Evolutionary conservation across 2,797 vertebrate species (phyloP).

Genomic region (Choloepus didactylus): DNA sequence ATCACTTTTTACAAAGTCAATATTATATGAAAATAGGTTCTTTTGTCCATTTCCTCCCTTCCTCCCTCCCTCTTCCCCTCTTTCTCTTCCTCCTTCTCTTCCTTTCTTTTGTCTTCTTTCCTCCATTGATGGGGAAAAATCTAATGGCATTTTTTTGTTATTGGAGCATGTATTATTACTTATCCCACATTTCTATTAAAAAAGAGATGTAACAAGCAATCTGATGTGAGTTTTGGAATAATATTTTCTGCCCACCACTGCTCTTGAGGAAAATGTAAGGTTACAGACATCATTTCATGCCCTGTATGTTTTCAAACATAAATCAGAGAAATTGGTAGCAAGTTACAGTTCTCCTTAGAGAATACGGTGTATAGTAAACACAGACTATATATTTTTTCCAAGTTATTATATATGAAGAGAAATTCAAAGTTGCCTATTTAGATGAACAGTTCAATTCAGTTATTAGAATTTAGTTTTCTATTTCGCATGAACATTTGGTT

Average conservation of each 20-base stretch:
- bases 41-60: slow-evolving; percentile 79
- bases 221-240: slow-evolving; percentile 88
- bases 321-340: slow-evolving; percentile 92
- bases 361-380: slow-evolving; percentile 88
- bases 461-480: slow-evolving; percentile 87
- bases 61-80: background rate
- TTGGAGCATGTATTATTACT: slow-evolving; percentile 87
- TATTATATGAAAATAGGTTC: slow-evolving; percentile 82
- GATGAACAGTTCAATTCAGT: slow-evolving; percentile 86
- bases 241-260: slow-evolving; percentile 86
- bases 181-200: slow-evolving; percentile 88
- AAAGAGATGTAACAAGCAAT: slow-evolving; percentile 87
- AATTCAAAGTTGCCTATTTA: slow-evolving; percentile 86
- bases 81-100: background rate
- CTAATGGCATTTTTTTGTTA: slow-evolving; percentile 85
- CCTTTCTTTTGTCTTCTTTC: slow-evolving; percentile 74
- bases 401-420: slow-evolving; percentile 87
- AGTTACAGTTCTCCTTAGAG: slow-evolving; percentile 90
- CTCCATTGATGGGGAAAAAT: slow-evolving; percentile 81
- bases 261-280: slow-evolving; percentile 91
- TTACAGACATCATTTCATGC: slow-evolving; percentile 92
- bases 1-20: slow-evolving; percentile 75
- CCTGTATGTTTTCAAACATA: slow-evolving; percentile 91
- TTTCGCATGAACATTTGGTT: slow-evolving; percentile 81
- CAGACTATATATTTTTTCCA: slow-evolving; percentile 88